These are phyloP conservation scores for Pristionchus exspectatus DNA, from an alignment of 2,888 invertebrate species.

Conservation along the genomic window DNA sequence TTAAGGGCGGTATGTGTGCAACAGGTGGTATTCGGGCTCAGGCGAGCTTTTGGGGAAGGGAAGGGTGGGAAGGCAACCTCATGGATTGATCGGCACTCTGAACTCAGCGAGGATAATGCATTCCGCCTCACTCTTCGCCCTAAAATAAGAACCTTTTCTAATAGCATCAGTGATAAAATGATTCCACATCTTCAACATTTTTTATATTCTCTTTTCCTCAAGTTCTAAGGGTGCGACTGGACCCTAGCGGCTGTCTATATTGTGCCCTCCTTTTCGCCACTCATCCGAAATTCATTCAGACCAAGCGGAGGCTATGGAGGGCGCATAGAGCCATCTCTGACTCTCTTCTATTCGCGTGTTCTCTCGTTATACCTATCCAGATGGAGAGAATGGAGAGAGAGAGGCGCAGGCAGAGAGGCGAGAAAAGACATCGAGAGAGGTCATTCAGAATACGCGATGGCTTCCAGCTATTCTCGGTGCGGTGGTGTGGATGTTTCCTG, in stretches of 20 bases:
- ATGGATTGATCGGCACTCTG: no score
- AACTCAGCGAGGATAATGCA: no score
- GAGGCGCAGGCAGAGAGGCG: neutral
- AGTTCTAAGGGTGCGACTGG: neutral
- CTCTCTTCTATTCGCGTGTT: neutral
- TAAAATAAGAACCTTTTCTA: no score
- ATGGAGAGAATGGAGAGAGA: neutral
- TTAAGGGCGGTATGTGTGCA: no score
- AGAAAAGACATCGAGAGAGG: neutral
- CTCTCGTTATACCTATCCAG: neutral
- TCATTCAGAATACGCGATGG: conserved; percentile 5
- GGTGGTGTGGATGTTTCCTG: neutral
- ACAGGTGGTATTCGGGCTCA: no score
- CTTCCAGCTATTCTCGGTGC: neutral
- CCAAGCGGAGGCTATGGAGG: neutral
- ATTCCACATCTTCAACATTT: neutral
- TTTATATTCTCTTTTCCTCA: no score
- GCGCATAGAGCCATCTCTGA: neutral
- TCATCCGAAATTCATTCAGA: conserved; percentile 28
- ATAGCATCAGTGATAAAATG: neutral
- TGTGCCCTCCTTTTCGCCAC: neutral
- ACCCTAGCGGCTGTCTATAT: neutral
- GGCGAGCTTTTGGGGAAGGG: no score
- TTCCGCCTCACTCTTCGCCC: no score
- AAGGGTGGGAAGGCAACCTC: no score